Evolutionary conservation across 35 echinoderm and acorn worm species (phyloP).

Genomic region (Acanthaster planci): DNA sequence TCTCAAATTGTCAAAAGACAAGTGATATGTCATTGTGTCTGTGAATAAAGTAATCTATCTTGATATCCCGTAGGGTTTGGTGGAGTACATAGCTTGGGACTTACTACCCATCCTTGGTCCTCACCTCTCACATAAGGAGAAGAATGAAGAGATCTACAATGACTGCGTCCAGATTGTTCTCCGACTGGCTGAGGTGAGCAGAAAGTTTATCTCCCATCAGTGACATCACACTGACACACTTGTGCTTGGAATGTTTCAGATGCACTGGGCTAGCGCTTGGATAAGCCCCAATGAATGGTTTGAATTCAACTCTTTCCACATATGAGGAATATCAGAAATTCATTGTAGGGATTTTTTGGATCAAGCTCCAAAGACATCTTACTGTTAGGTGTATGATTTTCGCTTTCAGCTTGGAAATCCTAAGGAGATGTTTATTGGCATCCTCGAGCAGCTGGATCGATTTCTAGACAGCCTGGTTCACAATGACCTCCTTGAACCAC

Average conservation of each 20-base stretch:
- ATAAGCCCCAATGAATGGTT: background rate
- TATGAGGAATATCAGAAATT: no score
- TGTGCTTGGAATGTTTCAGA: background rate
- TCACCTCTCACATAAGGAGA: constrained; percentile 39
- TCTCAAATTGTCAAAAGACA: no score
- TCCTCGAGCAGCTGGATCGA: constrained; percentile 75
- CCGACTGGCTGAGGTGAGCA: constrained; percentile 73
- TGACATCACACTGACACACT: background rate
- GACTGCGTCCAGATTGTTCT: constrained; percentile 64
- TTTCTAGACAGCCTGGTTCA: constrained; percentile 67
- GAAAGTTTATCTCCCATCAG: no score
- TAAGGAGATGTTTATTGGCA: constrained; percentile 85
- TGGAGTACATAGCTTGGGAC: constrained; percentile 66
- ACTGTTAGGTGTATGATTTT: constrained; percentile 1
- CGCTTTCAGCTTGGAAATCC: constrained; percentile 68
- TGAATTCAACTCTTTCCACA: background rate
- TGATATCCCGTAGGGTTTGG: constrained; percentile 35
- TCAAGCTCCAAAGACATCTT: background rate
- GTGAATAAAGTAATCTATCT: no score
- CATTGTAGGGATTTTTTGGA: background rate
- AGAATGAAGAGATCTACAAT: constrained; percentile 58
- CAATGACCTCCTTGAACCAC: constrained; percentile 65
- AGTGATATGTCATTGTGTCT: no score
- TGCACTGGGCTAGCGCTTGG: background rate
- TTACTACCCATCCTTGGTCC: constrained; percentile 59